Percentiles rank a stretch among this genome's conserved stretches.
phyloP scores from a whole-genome alignment of 2,888 invertebrate genomes.

The Lissocephala sabroskyi region DNA sequence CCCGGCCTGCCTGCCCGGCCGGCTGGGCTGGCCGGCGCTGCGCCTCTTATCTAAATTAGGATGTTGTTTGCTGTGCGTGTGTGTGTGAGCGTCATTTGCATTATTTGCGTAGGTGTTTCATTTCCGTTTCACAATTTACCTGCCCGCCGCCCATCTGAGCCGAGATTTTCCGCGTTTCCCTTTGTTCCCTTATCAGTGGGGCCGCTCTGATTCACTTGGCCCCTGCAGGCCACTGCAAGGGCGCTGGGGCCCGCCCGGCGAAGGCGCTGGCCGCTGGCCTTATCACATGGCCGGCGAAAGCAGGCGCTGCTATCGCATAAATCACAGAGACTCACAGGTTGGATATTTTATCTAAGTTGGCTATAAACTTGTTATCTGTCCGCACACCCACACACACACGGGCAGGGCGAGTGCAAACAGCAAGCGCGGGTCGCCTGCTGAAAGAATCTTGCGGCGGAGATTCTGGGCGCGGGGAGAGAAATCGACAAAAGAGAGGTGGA shows the following conservation, averaged over 20 bases:
- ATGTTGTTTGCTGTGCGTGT: slow-evolving; percentile 49
- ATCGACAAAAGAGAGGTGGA: too few species aligned
- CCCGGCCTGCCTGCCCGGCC: too few species aligned
- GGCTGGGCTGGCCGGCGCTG: slow-evolving; percentile 18
- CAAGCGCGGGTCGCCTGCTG: too few species aligned
- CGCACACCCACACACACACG: slow-evolving; percentile 48
- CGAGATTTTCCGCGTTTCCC: neutral
- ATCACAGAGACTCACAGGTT: slow-evolving; percentile 27
- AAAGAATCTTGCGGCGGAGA: too few species aligned
- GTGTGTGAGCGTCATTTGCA: slow-evolving; percentile 43
- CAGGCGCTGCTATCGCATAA: slow-evolving; percentile 52
- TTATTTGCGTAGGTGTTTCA: slow-evolving; percentile 69
- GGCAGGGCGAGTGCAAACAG: too few species aligned
- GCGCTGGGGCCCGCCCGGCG: neutral
- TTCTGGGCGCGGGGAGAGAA: too few species aligned
- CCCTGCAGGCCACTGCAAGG: slow-evolving; percentile 32
- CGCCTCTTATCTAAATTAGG: slow-evolving; percentile 63
- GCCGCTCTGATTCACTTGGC: slow-evolving; percentile 38
- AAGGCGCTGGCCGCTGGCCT: slow-evolving; percentile 20
- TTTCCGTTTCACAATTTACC: slow-evolving; percentile 66
- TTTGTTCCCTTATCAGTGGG: slow-evolving; percentile 4
- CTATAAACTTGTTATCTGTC: slow-evolving; percentile 58
- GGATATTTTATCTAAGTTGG: slow-evolving; percentile 47
- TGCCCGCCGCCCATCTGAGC: slow-evolving; percentile 18
- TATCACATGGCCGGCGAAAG: slow-evolving; percentile 29